Evolutionary conservation across 2,797 vertebrate species (phyloP), one percentile per base, ranked within the genome.

Genomic region (Streptopelia turtur): DNA sequence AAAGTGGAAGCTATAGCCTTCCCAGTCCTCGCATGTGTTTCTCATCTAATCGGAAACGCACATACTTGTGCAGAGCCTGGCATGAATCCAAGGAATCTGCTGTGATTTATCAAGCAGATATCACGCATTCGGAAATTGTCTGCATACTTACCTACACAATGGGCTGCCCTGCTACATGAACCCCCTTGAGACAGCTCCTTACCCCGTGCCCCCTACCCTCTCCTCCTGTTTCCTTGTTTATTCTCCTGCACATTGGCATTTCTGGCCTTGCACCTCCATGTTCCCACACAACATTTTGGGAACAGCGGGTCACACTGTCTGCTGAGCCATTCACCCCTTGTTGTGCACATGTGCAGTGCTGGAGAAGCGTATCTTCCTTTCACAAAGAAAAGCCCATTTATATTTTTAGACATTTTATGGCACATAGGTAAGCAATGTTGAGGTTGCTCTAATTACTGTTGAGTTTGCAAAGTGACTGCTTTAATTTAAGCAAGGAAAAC

Each of bases 171-270:
- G 47, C 37, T 61, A 31, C n/a, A 21, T 6, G n/a, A 64, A 43
- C 33, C 6, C 24, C 43, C 65, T 18, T 35, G 57, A 65, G 35
- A 50, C 8, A 53, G 11, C 14, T 88, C 33, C n/a, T 83, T 53
- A n/a, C 27, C 21, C 33, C 23, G 6, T 16, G 1, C 6, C 2
- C 20, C n/a, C 1, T 52, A 65, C 3, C 3, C 11, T 47, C 25
- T 39, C 13, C n/a, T 88, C 22, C 56, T 45, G 8, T 53, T 75
- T 83, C 21, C 50, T 30, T 37, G 7, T 66, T 75, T 50, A 41
- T 80, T 70, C 15, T 49, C 66, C 28, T 41, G 33, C 45, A 83
- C 5, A 3, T 7, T 2, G 2, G 56, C 66, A 57, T 69, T 81
- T 57, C 68, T 87, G 74, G 16, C n/a, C 7, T 0, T n/a, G 20